Evolutionary conservation across 2,113 vertebrate species (phyloP), one percentile per base, ranked within the genome.

Genomic region (Castor canadensis): DNA sequence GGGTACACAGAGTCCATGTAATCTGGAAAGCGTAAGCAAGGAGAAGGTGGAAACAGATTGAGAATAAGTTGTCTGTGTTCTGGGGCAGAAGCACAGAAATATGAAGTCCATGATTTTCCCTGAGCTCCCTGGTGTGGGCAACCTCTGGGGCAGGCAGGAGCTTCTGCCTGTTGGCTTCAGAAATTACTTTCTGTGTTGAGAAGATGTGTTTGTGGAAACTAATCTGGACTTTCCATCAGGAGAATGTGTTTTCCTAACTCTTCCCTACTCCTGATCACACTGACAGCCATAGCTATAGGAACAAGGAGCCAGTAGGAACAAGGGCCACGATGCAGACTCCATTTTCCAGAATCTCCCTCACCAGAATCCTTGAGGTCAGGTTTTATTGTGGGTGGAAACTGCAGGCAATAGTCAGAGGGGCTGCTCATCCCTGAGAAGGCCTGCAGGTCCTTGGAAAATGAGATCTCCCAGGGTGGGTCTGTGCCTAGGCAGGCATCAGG

Each of bases 121-220:
- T 8, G 24, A 40, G 47, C 13, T 16, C 12, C 22, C 6, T 20
- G 11, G n/a, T 13, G 13, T 2, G 1, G 1, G 13, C 5, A 26
- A 40, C 40, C 52, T 38, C 43, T 13, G 4, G 52, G 3, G 40
- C 4, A 1, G 9, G 64, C 35, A n/a, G 38, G 8, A 47, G 45
- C 28, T 82, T 45, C 13, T 9, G 26, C 19, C 54, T 16, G 12
- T 1, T 10, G 26, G n/a, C 66, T 49, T 60, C 54, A 40, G 22
- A 66, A 62, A 24, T 13, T 11, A 56, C 58, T 80, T 66, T n/a
- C 52, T 82, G 43, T 79, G 12, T 20, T 9, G 35, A 66, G 60
- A 47, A 66, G 62, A 8, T 43, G 19, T 56, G 35, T 66, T 73
- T 32, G 26, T 64, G 30, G 58, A 73, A 92, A 40, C 66, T 22